A percentile compares a stretch with the other conserved stretches of the same genome.
Conservation (phyloP, 2,797 vertebrate genomes). For the Paedocypris micromegethes region DNA sequence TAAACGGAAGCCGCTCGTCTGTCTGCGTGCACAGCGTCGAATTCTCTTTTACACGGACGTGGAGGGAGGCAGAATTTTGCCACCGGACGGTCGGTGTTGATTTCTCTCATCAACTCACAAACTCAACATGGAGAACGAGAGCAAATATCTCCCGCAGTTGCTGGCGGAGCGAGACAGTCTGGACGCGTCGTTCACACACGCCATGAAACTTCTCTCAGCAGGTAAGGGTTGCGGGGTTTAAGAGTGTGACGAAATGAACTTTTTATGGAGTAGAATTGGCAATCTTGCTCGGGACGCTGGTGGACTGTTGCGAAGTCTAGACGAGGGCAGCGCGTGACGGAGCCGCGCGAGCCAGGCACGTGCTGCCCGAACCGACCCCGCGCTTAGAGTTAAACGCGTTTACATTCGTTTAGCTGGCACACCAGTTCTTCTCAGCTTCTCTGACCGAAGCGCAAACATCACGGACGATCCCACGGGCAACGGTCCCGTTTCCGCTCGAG, state of each 20-base stretch:
- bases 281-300: conserved; percentile 13
- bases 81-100: conserved; percentile 60
- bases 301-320: conserved; percentile 21
- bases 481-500: conserved; percentile 5
- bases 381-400: no score
- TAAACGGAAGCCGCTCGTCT: conserved; percentile 30
- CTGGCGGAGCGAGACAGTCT: conserved; percentile 94
- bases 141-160: conserved; percentile 90
- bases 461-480: neutral
- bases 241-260: neutral
- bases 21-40: conserved; percentile 50
- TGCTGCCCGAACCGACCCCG: neutral
- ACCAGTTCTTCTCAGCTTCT: no score
- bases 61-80: conserved; percentile 57
- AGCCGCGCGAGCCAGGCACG: neutral
- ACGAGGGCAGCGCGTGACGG: neutral
- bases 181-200: conserved; percentile 90
- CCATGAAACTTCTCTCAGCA: conserved; percentile 88
- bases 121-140: conserved; percentile 86
- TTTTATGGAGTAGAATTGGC: neutral
- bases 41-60: conserved; percentile 19
- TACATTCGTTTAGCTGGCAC: no score
- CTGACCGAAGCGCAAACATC: no score
- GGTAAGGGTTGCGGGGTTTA: conserved; percentile 65
- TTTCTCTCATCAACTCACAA: conserved; percentile 41